Evolutionary conservation across 2,797 vertebrate species (phyloP), one percentile per base, ranked within the genome.

Genomic region (Manis pentadactyla): DNA sequence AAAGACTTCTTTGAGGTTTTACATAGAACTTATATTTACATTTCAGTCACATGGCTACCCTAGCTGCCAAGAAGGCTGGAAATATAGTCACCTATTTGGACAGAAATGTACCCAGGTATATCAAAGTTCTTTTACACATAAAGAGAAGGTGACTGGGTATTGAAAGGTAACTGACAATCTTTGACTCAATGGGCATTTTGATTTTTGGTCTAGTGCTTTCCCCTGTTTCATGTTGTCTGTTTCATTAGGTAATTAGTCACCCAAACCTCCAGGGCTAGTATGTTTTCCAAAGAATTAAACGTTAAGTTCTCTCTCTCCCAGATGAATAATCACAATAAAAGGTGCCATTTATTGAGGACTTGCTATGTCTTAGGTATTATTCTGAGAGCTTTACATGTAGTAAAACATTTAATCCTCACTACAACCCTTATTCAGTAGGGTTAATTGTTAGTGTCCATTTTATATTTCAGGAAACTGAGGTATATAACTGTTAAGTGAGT

Each of bases 231-330:
- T 90, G 25, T 82, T 84, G 42, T 79, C 74, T 86, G 27, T 87
- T 82, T 96, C 69, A 66, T 82, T 83, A 78, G 55, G 69, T 90
- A 71, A 87, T 77, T 55, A 77, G 85, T 94, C 85, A 93, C 55
- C 34, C 49, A 79, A n/a, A 27, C 61, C 51, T 84, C 57, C 42
- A 84, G 83, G 68, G 27, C 66, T 89, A 49, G 66, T 27, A 55
- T 21, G 93, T 92, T 94, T 89, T 59, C 66, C 66, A 87, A 79
- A 95, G 74, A 94, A 78, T 87, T 87, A 88, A 90, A 59, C 19
- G 11, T 59, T 55, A 57, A 82, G 10, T 64, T 42, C 42, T n/a
- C n/a, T 42, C 31, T 93, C 53, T 91, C 53, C 39, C 66, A 46
- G 59, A 34, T 94, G 25, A 95, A 84, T 94, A 78, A 37, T 87